phyloP scores from a whole-genome alignment of 2,888 invertebrate genomes.

The Iphiclides podalirius region DNA sequence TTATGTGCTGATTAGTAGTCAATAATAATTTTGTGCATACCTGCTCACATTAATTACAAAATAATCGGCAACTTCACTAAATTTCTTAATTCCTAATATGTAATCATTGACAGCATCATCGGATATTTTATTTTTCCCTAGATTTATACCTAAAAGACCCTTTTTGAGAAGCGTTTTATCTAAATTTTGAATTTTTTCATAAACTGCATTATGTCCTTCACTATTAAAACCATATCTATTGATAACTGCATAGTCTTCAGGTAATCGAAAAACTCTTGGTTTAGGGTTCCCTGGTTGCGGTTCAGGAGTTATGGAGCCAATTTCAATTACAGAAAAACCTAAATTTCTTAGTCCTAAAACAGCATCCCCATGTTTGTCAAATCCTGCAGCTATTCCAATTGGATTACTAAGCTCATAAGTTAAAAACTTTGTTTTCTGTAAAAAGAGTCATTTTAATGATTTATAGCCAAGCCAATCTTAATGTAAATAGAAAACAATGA shows the following conservation, averaged over 20 bases:
- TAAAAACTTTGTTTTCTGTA: slow-evolving; percentile 85
- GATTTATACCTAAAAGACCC: slow-evolving; percentile 92
- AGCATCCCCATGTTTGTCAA: slow-evolving; percentile 98
- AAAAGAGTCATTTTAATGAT: slow-evolving; percentile 14
- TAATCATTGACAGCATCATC: slow-evolving; percentile 89
- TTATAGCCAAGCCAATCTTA: background rate
- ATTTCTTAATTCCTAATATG: slow-evolving; percentile 89
- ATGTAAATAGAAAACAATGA: slow-evolving; percentile 4
- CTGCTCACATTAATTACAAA: slow-evolving; percentile 97
- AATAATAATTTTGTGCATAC: slow-evolving; percentile 46
- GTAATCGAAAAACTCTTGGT: slow-evolving; percentile 94
- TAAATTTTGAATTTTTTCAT: slow-evolving; percentile 81
- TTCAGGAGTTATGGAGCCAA: slow-evolving; percentile 96
- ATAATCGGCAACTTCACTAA: slow-evolving; percentile 93
- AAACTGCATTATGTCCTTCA: slow-evolving; percentile 91
- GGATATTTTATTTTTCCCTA: slow-evolving; percentile 96
- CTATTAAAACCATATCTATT: slow-evolving; percentile 97
- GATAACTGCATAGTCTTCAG: slow-evolving; percentile 92
- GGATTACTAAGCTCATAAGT: slow-evolving; percentile 90
- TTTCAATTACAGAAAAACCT: slow-evolving; percentile 97
- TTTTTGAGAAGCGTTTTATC: slow-evolving; percentile 74
- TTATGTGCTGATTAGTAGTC: no score
- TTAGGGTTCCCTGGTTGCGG: slow-evolving; percentile 96
- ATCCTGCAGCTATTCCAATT: slow-evolving; percentile 98
- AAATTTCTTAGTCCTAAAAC: slow-evolving; percentile 88